These are phyloP conservation scores for Drosophila pruinosa DNA, from an alignment of 1,140 invertebrate genomes.

Conservation along the genomic window DNA sequence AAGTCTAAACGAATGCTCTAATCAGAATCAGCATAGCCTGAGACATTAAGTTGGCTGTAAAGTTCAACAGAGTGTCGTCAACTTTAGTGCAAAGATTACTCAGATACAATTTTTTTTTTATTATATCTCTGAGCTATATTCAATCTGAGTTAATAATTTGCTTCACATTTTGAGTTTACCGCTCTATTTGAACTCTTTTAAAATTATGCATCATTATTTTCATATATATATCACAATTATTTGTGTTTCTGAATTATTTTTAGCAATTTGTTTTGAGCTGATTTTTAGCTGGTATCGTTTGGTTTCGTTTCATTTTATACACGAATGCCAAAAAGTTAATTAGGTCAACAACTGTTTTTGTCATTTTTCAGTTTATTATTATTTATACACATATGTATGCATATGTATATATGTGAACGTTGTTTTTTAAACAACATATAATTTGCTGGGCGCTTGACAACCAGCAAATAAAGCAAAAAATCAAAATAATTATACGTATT, in stretches of 20 bases:
- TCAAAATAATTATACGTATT: slow-evolving; percentile 9
- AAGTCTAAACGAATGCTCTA: neutral
- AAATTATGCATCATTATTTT: neutral
- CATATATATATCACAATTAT: slow-evolving; percentile 10
- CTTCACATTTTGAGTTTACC: neutral
- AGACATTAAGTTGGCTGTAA: neutral
- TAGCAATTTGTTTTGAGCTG: slow-evolving; percentile 22
- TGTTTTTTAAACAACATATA: slow-evolving; percentile 1
- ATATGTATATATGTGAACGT: neutral
- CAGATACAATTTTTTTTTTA: too few relatives aligned
- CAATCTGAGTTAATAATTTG: too few relatives aligned
- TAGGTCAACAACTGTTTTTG: slow-evolving; percentile 77
- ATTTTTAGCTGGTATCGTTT: slow-evolving; percentile 30
- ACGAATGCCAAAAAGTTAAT: slow-evolving; percentile 55
- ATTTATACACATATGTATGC: slow-evolving; percentile 13
- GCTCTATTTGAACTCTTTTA: neutral
- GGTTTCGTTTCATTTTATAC: slow-evolving; percentile 12
- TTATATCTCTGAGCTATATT: too few relatives aligned
- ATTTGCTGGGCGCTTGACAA: slow-evolving; percentile 52
- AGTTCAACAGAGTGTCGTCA: neutral
- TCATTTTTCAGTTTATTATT: slow-evolving; percentile 68
- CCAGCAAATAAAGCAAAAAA: slow-evolving; percentile 33
- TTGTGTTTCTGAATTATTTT: slow-evolving; percentile 25
- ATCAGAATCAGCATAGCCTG: neutral
- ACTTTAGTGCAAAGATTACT: neutral